Base-by-base conservation (phyloP, 1,140 invertebrate genomes). In the Papilio polytes region DNA sequence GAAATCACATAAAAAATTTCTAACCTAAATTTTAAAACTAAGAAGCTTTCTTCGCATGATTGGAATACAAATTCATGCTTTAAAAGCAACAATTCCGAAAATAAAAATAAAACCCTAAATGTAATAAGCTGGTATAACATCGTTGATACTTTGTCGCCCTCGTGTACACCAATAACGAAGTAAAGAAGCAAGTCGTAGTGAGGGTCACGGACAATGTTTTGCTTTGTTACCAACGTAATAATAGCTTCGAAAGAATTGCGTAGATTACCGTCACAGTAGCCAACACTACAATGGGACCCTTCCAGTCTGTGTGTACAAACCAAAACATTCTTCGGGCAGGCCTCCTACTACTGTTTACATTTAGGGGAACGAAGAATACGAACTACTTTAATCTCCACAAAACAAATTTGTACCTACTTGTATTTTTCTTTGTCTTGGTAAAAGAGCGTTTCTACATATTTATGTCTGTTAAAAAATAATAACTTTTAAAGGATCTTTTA, bases 191-290 rank as follows among this genome's bases (percentile, higher is more conserved):
- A 70, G 85, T 82, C 77, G 53, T 56, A 80, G 80, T 74, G 79
- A 82, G 85, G 86, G 77, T 83, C 66, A 70, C 81, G 82, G 80
- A 91, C 89, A 91, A 88, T 88, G 82, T 86, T 84, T 81, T 82
- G 84, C 88, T 90, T 92, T 92, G 89, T 92, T 88, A 87, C 90
- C 86, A 87, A 85, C 83, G 85, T 83, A 88, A 88, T 91, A 90
- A 92, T 90, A 86, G 86, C 86, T 80, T 76, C 80, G 81, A 88
- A 88, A 86, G 86, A 86, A 85, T 86, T 86, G 83, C 85, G 85
- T 86, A 88, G 89, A 91, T 89, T 91, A 91, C 85, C 86, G 82
- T 80, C 83, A 86, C 80, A 86, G 83, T 87, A 88, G 85, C 82
- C 86, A 84, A 84, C 82, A 83, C 84, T 81, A 92, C 90, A 92